Conservation (phyloP, 2,888 invertebrate species). For the Nyleta sp. region DNA sequence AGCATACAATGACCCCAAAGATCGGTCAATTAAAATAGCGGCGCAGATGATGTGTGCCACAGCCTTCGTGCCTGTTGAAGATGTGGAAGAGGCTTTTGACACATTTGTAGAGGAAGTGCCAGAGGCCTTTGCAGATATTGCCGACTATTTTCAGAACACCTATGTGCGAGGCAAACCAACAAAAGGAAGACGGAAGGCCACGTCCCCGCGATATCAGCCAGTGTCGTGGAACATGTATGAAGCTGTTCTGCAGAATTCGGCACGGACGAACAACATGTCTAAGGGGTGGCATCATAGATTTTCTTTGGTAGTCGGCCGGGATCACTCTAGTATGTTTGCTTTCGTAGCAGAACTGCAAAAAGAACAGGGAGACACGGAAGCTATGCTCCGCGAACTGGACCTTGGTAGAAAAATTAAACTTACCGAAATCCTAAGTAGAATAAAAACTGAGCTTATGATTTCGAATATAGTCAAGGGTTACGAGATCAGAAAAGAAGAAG, state of each 20-base stretch:
- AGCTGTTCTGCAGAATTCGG: neutral
- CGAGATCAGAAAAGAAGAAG: neutral
- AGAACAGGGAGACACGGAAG: neutral
- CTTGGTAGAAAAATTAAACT: neutral
- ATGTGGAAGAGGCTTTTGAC: constrained; percentile 24
- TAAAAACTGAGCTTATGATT: neutral
- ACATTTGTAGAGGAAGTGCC: constrained; percentile 19
- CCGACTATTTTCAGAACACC: constrained; percentile 16
- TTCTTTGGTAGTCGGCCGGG: neutral
- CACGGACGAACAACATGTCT: neutral
- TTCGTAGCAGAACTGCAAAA: neutral
- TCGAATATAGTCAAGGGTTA: neutral
- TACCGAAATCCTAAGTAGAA: neutral
- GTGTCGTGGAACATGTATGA: neutral
- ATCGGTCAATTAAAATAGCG: constrained; percentile 20
- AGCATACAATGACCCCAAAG: constrained; percentile 9
- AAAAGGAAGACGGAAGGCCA: neutral
- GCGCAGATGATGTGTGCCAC: constrained; percentile 21
- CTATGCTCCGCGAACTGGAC: neutral
- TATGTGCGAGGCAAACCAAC: constrained; percentile 10
- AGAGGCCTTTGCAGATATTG: constrained; percentile 23
- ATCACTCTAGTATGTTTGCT: neutral
- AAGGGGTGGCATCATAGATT: neutral
- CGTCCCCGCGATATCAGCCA: neutral
- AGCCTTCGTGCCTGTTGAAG: constrained; percentile 25